Evolutionary conservation across 1,140 invertebrate species (phyloP), one percentile per base, ranked within the genome.

Genomic region (Brachionus asplanchnoidis): DNA sequence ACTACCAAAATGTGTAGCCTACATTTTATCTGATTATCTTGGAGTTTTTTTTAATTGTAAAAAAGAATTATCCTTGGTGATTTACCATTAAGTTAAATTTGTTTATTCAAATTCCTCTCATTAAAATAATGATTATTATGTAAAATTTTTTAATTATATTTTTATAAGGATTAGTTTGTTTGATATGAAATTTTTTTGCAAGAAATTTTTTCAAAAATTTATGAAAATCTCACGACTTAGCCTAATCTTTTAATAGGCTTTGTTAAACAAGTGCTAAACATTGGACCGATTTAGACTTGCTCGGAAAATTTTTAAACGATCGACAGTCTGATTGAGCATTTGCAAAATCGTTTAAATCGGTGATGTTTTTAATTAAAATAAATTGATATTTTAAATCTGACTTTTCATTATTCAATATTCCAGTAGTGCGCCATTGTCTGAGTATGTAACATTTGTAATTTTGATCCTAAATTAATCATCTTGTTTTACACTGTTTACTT

Each of bases 381-480:
- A 32, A 68, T 32, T 40, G 68, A 73, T 73, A 42, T 36, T 42
- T 42, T 70, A n/a, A 70, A 70, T 73, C 68, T n/a, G 68, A 73
- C 66, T 68, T 68, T 68, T 68, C 26, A 73, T 73, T 46, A 73
- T 73, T 73, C 68, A 73, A 73, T 73, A 40, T 73, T 73, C 12
- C 17, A 42, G 7, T 11, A 42, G 32, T 32, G 32, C 66, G 2
- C 17, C 36, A 73, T 20, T 42, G 73, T 77, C 73, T 77, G 73
- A 46, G 73, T 77, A 77, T 77, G 73, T 28, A 77, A 77, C 73
- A 77, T 77, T 77, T 50, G 40, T 73, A 40, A 42, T 50, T 50
- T 77, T 77, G 53, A 60, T 20, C 53, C 53, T 23, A 60, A 60
- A 60, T 60, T 60, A 60, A 60, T 53, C 46, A 53, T 60, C 53